Evolutionary conservation across 2,113 vertebrate genomes (phyloP).

Genomic region (Hemiscyllium ocellatum): DNA sequence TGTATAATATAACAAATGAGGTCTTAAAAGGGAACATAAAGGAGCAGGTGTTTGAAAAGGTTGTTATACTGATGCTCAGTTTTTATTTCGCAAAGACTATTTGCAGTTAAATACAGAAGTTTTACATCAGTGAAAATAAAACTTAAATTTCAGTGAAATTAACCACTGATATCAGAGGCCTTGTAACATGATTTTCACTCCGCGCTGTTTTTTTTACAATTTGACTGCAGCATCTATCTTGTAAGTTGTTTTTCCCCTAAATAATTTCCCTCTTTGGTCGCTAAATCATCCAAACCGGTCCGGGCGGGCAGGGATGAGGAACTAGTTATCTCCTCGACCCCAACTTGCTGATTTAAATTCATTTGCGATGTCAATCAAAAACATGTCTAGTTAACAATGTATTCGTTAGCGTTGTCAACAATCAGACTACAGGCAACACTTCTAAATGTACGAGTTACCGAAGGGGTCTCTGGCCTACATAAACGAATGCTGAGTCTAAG

Average conservation of each 20-base stretch:
- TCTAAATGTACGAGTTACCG: background rate
- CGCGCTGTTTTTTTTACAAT: background rate
- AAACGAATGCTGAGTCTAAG: background rate
- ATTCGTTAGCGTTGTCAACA: background rate
- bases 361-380: background rate
- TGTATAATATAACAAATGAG: background rate
- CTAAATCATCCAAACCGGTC: background rate
- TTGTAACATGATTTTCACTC: background rate
- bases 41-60: background rate
- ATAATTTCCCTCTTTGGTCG: background rate
- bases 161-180: background rate
- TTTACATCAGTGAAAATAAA: background rate
- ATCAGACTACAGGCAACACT: background rate
- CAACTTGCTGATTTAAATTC: background rate
- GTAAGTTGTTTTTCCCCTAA: background rate
- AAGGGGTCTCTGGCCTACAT: background rate
- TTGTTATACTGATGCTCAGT: too few species aligned
- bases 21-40: background rate
- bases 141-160: background rate
- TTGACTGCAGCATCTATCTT: background rate
- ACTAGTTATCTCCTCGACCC: too few species aligned
- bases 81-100: background rate
- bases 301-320: background rate
- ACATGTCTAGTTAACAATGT: background rate
- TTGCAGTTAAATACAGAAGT: slow-evolving; percentile 1